Evolutionary conservation across 2,888 invertebrate genomes (phyloP).

Genomic region (Leptodirus hochenwartii): DNA sequence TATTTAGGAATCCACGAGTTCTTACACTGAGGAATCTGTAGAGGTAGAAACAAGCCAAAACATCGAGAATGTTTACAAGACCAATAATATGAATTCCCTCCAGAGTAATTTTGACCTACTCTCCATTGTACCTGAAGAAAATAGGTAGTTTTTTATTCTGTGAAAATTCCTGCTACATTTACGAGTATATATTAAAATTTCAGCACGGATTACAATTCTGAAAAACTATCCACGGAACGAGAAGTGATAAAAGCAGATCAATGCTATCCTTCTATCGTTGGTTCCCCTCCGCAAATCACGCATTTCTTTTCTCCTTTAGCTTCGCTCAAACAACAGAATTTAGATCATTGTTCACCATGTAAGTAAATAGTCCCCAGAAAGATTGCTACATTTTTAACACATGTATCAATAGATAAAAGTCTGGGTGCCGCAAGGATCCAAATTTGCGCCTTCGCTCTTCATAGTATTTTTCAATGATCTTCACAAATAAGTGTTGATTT

Average conservation of each 20-base stretch:
- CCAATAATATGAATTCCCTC: constrained; percentile 30
- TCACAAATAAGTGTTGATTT: constrained; percentile 5
- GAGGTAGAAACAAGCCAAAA: constrained; percentile 27
- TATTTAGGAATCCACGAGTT: constrained; percentile 24
- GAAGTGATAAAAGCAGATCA: constrained; percentile 25
- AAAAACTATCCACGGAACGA: constrained; percentile 16
- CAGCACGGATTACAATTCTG: no score
- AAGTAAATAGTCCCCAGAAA: not conserved
- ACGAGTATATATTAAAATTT: constrained; percentile 8
- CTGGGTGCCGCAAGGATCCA: not conserved
- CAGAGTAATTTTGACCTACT: constrained; percentile 51
- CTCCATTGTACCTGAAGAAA: constrained; percentile 60
- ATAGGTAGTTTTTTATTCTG: no score
- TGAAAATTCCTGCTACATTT: constrained; percentile 26
- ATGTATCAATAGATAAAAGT: constrained; percentile 9
- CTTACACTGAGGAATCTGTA: constrained; percentile 23
- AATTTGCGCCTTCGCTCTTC: not conserved
- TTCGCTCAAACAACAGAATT: not conserved
- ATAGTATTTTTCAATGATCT: no score
- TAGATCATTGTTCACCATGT: no score
- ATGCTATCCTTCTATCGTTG: constrained; percentile 22
- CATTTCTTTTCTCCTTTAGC: constrained; percentile 29
- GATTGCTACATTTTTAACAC: constrained; percentile 9
- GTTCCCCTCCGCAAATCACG: constrained; percentile 17
- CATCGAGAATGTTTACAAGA: constrained; percentile 27